A percentile compares a stretch with the other conserved stretches of the same genome.
Evolutionary conservation across 1,140 invertebrate genomes (phyloP).

Genomic region (Penaeus indicus): DNA sequence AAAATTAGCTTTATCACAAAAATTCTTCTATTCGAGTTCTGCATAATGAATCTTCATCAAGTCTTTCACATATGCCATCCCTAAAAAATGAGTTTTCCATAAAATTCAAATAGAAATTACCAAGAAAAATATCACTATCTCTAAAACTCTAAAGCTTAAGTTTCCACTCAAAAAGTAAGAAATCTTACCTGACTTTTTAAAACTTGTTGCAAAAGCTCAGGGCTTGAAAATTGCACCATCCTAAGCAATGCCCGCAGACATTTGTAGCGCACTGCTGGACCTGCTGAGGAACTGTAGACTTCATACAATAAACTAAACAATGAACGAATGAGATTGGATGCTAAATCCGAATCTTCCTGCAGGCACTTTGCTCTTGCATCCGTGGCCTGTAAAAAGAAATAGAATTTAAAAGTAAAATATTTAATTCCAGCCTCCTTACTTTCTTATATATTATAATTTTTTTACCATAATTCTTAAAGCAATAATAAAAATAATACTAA

Average conservation of each 20-base stretch:
- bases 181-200: slow-evolving; percentile 59
- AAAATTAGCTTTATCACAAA: too few species aligned
- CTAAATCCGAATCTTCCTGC: slow-evolving; percentile 79
- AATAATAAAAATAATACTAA: background rate
- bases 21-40: too few species aligned
- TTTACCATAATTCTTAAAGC: slow-evolving; percentile 67
- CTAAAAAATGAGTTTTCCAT: too few species aligned
- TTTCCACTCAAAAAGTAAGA: too few species aligned
- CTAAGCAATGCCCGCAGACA: slow-evolving; percentile 94
- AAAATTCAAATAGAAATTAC: too few species aligned
- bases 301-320: slow-evolving; percentile 85
- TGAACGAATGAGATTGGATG: slow-evolving; percentile 85
- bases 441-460: background rate
- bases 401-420: background rate
- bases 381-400: slow-evolving; percentile 58
- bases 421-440: too few species aligned
- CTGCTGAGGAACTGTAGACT: slow-evolving; percentile 97
- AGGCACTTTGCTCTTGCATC: slow-evolving; percentile 80
- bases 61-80: too few species aligned
- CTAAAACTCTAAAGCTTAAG: too few species aligned
- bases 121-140: too few species aligned
- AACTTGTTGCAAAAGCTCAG: slow-evolving; percentile 80
- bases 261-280: slow-evolving; percentile 96
- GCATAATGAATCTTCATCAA: too few species aligned
- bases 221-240: slow-evolving; percentile 94